Conservation (phyloP, 2,113 vertebrate species). For the zebrafish (Danio rerio) region DNA sequence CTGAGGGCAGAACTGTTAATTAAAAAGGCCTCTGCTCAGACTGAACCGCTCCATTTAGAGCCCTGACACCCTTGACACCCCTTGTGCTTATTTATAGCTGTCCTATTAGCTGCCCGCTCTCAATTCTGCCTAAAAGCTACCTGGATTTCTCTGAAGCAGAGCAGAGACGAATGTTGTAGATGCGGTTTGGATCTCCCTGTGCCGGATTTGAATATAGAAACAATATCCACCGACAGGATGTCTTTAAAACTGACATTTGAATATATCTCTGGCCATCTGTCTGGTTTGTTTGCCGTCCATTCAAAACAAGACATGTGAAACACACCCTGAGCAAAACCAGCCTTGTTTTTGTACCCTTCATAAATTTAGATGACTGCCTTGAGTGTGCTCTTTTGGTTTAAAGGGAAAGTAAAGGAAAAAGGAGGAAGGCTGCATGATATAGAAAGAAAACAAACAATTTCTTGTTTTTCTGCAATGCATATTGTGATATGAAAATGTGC, state of each 20-base stretch:
- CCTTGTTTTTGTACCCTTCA: constrained; percentile 8
- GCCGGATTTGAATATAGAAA: constrained; percentile 40
- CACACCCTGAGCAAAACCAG: constrained; percentile 19
- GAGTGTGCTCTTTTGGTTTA: neutral
- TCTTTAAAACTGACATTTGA: constrained; percentile 54
- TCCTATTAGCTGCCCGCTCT: constrained; percentile 37
- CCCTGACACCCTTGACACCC: constrained; percentile 34
- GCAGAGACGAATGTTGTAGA: neutral
- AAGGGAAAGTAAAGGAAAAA: neutral
- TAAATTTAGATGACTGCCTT: neutral
- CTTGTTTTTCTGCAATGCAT: neutral
- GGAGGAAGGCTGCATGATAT: neutral
- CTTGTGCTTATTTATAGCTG: constrained; percentile 45
- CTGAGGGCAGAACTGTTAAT: constrained; percentile 36
- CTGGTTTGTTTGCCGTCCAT: constrained; percentile 46
- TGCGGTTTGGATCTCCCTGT: neutral
- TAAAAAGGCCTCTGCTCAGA: constrained; percentile 40
- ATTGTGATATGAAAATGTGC: neutral
- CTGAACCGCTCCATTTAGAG: constrained; percentile 24
- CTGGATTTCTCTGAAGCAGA: constrained; percentile 3
- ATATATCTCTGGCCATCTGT: constrained; percentile 43
- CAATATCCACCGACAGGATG: constrained; percentile 32
- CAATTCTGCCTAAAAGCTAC: constrained; percentile 10
- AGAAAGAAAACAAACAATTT: neutral
- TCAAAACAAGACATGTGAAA: constrained; percentile 42